phyloP scores from a whole-genome alignment of 2,888 invertebrate species.

The Eurois occulta region DNA sequence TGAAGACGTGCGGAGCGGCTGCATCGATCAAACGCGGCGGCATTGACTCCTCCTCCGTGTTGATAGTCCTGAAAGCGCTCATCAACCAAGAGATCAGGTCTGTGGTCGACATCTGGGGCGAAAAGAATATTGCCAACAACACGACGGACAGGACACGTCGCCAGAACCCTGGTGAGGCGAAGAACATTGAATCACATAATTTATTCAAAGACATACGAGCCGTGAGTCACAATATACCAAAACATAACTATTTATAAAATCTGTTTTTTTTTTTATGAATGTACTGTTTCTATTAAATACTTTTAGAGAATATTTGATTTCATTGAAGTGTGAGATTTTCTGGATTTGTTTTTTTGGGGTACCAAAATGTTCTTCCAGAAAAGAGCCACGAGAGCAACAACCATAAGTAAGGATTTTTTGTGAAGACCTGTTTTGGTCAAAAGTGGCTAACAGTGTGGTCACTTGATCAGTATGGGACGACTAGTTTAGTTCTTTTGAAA shows the following conservation, averaged over 20 bases:
- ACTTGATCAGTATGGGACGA: neutral
- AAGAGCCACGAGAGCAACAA: neutral
- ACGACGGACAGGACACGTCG: constrained; percentile 16
- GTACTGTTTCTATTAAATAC: constrained; percentile 34
- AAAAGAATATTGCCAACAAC: constrained; percentile 54
- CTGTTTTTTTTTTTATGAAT: constrained; percentile 36
- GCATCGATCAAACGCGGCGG: constrained; percentile 81
- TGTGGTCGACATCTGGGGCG: constrained; percentile 86
- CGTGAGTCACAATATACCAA: constrained; percentile 78
- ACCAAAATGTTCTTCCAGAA: neutral
- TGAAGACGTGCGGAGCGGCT: constrained; percentile 81
- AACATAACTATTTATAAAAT: neutral
- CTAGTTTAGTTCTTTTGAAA: neutral
- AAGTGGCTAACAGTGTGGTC: neutral
- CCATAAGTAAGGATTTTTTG: neutral
- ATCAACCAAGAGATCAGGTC: constrained; percentile 82
- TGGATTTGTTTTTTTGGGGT: neutral
- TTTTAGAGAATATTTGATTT: neutral
- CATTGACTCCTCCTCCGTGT: constrained; percentile 74
- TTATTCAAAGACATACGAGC: constrained; percentile 74
- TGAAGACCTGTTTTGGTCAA: neutral
- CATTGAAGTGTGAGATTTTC: neutral
- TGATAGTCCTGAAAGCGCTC: constrained; percentile 81
- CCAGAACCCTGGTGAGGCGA: constrained; percentile 50
- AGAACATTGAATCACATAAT: constrained; percentile 73